These are phyloP conservation scores for Ceratothoa steindachneri DNA, from an alignment of 2,888 invertebrate genomes.

Conservation along the genomic window DNA sequence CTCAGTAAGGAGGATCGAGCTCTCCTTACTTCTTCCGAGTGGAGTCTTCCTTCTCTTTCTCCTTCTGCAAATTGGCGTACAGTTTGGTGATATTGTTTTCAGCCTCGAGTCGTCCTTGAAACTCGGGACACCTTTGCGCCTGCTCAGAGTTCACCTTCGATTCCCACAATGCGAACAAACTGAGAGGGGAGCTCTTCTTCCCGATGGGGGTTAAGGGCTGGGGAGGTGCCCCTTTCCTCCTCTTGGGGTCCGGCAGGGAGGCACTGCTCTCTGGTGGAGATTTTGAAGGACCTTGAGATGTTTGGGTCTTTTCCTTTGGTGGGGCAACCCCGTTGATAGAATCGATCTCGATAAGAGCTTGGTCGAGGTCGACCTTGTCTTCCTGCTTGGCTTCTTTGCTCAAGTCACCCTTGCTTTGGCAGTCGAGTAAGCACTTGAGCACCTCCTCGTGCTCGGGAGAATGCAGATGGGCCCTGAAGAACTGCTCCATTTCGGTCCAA, in stretches of 20 bases:
- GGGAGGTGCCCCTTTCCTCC: slow-evolving; percentile 24
- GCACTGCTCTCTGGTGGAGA: slow-evolving; percentile 32
- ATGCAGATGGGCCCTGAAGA: slow-evolving; percentile 72
- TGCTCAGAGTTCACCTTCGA: slow-evolving; percentile 56
- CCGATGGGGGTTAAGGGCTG: slow-evolving; percentile 41
- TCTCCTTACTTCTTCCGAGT: slow-evolving; percentile 29
- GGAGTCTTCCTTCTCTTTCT: slow-evolving; percentile 53
- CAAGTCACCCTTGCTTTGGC: slow-evolving; percentile 61
- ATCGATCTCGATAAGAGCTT: slow-evolving; percentile 61
- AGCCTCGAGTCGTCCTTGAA: slow-evolving; percentile 58
- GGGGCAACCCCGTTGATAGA: slow-evolving; percentile 51
- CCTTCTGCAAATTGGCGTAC: slow-evolving; percentile 66
- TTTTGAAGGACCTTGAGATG: slow-evolving; percentile 62
- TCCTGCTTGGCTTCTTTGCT: slow-evolving; percentile 53
- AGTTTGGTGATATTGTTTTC: slow-evolving; percentile 64
- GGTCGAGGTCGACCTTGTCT: slow-evolving; percentile 63
- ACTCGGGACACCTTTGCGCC: slow-evolving; percentile 60
- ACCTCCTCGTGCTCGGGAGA: slow-evolving; percentile 74
- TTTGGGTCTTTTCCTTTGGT: slow-evolving; percentile 79
- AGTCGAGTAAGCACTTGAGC: slow-evolving; percentile 74
- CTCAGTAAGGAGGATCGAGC: too few relatives aligned
- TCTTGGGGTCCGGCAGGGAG: slow-evolving; percentile 20
- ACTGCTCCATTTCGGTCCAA: slow-evolving; percentile 82
- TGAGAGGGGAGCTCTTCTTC: slow-evolving; percentile 51
- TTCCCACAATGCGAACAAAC: slow-evolving; percentile 65